Evolutionary conservation across 2,113 vertebrate species (phyloP), one percentile per base, ranked within the genome.

Genomic region (Elephas maximus): DNA sequence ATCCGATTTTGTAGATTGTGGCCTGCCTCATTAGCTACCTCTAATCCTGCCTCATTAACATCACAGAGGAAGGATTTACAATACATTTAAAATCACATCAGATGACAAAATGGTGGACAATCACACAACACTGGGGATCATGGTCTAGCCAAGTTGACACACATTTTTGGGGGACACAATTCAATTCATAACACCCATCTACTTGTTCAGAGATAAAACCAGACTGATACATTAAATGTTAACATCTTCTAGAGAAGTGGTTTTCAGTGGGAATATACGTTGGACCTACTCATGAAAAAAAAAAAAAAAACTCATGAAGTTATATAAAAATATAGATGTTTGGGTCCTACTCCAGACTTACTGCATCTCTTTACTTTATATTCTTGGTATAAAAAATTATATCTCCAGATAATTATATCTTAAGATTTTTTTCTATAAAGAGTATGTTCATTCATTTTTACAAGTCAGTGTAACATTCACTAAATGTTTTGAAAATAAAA

Each of bases 191-290:
- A 57, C 15, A 57, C 12, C 53, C 15, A 17, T 76, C 71, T 62
- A 51, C 67, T 90, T 80, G 33, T 93, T 96, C 45, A 95, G 79
- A 93, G 53, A 80, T 87, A 84, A 96, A 95, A 73, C 33, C 81
- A 79, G 85, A 74, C 41, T 81, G 24, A 85, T 48, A 60, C 6
- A 67, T 93, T 79, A 71, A 89, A 81, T 82, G 28, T 92, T 77
- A 94, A 94, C 71, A 89, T 76, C n/a, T 37, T 37, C 71, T 74
- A 37, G n/a, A 37, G n/a, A n/a, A 74, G 17, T 21, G 71, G n/a
- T 21, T 74, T 15, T 74, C 71, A 18, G 14, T 74, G 71, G 18
- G n/a, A 41, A 37, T 41, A 37, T 11, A 41, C n/a, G 21, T 21
- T n/a, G 8, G 14, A n/a, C 69, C 69, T 8, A 71, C 69, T n/a